A percentile compares a stretch with the other conserved stretches of the same genome.
Conservation (phyloP, 2,113 vertebrate genomes). For the Trematomus loennbergii region DNA sequence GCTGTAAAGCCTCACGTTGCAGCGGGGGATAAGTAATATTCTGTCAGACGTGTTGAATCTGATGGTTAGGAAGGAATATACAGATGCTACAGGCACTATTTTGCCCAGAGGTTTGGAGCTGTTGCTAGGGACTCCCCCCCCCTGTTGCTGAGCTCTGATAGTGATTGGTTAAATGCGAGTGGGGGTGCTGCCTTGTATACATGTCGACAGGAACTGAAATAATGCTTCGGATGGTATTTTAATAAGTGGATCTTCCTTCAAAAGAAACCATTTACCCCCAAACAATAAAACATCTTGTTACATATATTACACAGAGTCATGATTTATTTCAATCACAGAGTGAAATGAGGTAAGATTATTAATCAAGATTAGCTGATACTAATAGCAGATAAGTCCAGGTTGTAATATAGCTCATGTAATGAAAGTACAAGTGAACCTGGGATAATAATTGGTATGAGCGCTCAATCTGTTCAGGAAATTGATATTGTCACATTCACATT, state of each 20-base stretch:
- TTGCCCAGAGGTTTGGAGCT: conserved; percentile 56
- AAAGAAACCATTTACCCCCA: conserved; percentile 72
- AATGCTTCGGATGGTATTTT: conserved; percentile 54
- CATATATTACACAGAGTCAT: conserved; percentile 59
- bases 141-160: conserved; percentile 6
- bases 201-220: conserved; percentile 38
- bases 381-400: conserved; percentile 70
- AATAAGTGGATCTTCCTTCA: conserved; percentile 64
- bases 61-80: conserved; percentile 35
- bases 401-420: conserved; percentile 69
- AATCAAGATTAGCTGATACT: conserved; percentile 75
- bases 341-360: conserved; percentile 75
- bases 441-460: conserved; percentile 47
- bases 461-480: conserved; percentile 53
- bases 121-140: conserved; percentile 53
- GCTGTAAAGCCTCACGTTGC: background rate
- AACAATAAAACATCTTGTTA: conserved; percentile 62
- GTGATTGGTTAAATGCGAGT: conserved; percentile 39
- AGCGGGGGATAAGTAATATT: background rate
- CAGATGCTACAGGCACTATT: conserved; percentile 20
- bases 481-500: conserved; percentile 31
- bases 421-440: conserved; percentile 48
- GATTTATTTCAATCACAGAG: conserved; percentile 69
- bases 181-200: conserved; percentile 21
- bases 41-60: conserved; percentile 11